Percentiles rank a stretch among this genome's conserved stretches.
Conservation (phyloP, 2,113 vertebrate genomes). For the Echinops telfairi region DNA sequence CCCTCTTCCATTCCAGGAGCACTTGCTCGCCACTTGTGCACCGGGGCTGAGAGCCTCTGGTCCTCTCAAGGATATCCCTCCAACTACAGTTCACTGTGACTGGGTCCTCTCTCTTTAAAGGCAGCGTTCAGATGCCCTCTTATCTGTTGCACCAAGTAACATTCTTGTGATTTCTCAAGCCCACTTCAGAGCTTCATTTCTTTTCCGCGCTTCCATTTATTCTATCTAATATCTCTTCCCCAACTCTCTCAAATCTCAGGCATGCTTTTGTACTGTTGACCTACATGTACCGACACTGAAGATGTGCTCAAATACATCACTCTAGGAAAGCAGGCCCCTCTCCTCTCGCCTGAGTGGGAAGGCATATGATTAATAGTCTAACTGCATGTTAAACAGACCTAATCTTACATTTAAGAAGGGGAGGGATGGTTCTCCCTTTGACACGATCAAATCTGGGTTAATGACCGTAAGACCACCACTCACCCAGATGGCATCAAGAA, state of each 20-base stretch:
- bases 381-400: background rate
- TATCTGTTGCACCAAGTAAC: no score
- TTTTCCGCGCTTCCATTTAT: background rate
- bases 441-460: background rate
- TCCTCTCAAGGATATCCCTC: background rate
- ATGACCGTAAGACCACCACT: background rate
- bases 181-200: no score
- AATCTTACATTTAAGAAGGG: background rate
- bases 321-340: background rate
- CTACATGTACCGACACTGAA: no score
- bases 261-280: no score
- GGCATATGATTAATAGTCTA: background rate
- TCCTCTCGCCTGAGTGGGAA: background rate
- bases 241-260: no score
- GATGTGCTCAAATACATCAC: background rate
- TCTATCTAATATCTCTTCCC: background rate
- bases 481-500: background rate
- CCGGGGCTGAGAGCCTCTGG: background rate
- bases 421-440: background rate
- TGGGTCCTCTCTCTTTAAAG: background rate
- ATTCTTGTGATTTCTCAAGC: no score
- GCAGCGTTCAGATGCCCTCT: background rate
- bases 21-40: fast-evolving
- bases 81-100: background rate
- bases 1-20: background rate